Evolutionary conservation across 2,797 vertebrate species (phyloP).

Genomic region (Bradypodion ventrale): DNA sequence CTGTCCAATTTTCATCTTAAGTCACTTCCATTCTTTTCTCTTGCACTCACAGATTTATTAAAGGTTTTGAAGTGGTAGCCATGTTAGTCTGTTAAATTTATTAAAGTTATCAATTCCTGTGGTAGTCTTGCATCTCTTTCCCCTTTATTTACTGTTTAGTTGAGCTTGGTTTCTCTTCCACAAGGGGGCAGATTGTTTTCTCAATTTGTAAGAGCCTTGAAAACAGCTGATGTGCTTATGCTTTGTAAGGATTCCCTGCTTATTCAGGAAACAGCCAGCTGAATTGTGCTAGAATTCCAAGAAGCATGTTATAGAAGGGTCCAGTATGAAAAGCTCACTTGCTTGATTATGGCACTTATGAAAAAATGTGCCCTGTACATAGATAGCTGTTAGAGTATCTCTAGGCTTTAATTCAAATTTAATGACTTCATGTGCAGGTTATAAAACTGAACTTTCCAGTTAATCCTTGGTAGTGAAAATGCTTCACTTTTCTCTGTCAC

Average conservation of each 20-base stretch:
- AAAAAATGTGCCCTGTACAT: neutral
- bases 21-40: neutral
- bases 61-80: too few species aligned
- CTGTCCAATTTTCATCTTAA: neutral
- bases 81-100: too few species aligned
- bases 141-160: neutral
- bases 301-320: neutral
- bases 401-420: neutral
- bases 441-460: neutral
- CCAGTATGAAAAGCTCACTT: neutral
- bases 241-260: conserved; percentile 9
- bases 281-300: neutral
- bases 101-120: too few species aligned
- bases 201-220: neutral
- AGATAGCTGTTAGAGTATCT: neutral
- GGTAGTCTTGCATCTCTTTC: neutral
- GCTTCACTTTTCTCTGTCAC: too few species aligned
- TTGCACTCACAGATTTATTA: neutral
- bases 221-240: neutral
- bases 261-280: neutral
- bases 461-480: neutral
- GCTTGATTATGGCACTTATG: neutral
- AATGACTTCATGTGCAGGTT: neutral
- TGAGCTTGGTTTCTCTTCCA: conserved; percentile 18
- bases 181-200: conserved; percentile 28